Conservation (phyloP, 2,888 invertebrate species). For the Pachydiplax longipennis region DNA sequence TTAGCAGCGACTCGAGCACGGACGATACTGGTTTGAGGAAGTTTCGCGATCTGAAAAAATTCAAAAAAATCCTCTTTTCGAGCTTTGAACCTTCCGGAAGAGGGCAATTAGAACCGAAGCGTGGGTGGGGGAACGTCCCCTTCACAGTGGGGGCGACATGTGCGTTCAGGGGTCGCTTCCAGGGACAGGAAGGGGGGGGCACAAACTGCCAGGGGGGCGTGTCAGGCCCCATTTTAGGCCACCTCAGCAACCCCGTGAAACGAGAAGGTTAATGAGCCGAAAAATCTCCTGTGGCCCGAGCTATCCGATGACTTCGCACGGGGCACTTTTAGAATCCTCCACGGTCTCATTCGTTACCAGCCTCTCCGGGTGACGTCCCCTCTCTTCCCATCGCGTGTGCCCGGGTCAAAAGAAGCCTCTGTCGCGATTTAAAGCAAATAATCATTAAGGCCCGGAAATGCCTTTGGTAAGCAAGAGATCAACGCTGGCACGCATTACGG, state of each 20-base stretch:
- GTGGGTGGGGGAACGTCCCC: too few relatives aligned
- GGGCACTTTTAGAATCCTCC: neutral
- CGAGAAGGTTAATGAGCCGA: constrained; percentile 22
- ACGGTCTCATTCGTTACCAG: neutral
- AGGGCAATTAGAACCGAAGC: neutral
- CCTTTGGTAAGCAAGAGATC: too few relatives aligned
- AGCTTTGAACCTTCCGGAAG: neutral
- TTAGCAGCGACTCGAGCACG: neutral
- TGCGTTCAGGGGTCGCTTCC: neutral
- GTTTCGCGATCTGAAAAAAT: neutral
- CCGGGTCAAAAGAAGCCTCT: neutral
- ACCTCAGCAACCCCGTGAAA: constrained; percentile 18
- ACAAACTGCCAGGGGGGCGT: neutral
- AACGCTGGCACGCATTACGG: too few relatives aligned
- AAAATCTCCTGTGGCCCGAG: neutral
- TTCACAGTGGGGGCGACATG: neutral
- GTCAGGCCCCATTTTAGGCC: neutral
- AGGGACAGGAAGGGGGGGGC: constrained; percentile 19
- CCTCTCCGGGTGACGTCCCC: neutral
- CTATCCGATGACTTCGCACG: neutral
- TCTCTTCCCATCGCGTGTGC: neutral
- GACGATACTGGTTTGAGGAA: neutral
- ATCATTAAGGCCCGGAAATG: neutral
- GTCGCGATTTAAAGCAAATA: neutral
- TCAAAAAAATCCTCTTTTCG: neutral